Evolutionary conservation across 2,888 invertebrate species (phyloP), one percentile per base, ranked within the genome.

Genomic region (Hypsopygia costalis): DNA sequence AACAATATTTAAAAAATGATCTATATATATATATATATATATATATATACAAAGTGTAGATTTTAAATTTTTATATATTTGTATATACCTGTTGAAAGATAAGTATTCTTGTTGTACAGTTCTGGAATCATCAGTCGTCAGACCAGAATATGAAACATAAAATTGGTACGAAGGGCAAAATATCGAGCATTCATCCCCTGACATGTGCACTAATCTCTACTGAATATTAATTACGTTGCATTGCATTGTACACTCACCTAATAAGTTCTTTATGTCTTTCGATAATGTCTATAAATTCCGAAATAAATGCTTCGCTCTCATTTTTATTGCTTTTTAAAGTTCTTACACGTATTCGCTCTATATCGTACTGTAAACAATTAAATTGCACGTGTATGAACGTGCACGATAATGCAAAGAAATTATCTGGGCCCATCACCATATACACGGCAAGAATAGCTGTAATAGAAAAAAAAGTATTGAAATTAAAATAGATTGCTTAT

Each of bases 181-280:
- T n/a, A n/a, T n/a, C n/a, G n/a, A n/a, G n/a, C n/a, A n/a, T n/a
- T n/a, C n/a, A n/a, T n/a, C n/a, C n/a, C n/a, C n/a, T n/a, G n/a
- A n/a, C n/a, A n/a, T n/a, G n/a, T n/a, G n/a, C n/a, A n/a, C n/a
- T n/a, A n/a, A n/a, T n/a, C n/a, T n/a, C n/a, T n/a, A n/a, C n/a
- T n/a, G n/a, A n/a, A n/a, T n/a, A n/a, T n/a, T n/a, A n/a, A n/a
- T n/a, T n/a, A n/a, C n/a, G n/a, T n/a, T n/a, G n/a, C n/a, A n/a
- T n/a, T n/a, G n/a, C n/a, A n/a, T n/a, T 4, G 12, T 34, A 21
- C 27, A 50, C 49, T 37, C 53, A 75, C 78, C 72, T 50, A 36
- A 75, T 66, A 2, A 78, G 42, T 20, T 68, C 55, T 11, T 37
- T 52, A 41, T 80, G 79, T 1, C 64, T 57, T 34, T 61, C 50